Evolutionary conservation across 1,140 invertebrate genomes (phyloP), one percentile per base, ranked within the genome.

Genomic region (Temnothorax nylanderi): DNA sequence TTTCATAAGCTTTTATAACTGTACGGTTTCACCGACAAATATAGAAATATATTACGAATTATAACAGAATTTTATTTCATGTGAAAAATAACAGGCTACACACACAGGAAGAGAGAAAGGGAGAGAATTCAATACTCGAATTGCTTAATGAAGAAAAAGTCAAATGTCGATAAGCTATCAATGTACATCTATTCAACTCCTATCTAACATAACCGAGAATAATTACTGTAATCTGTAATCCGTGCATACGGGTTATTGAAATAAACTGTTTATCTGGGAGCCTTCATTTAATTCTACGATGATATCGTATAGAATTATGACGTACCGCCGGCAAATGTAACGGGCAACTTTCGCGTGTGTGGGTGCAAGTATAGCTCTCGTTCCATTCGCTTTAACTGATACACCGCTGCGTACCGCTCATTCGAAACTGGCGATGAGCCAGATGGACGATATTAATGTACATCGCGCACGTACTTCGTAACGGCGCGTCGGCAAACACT

Each of bases 361-460:
- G 18, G 10, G 21, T 18, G 69, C 54, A 18, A 65, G 44, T 18
- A 16, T 13, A 13, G 44, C 32, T 47, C 69, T 60, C 69, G 41
- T 54, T 84, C 69, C 44, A 75, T 84, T 84, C 80, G 41, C 80
- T 84, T 84, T 84, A 84, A 84, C 80, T 84, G 80, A 84, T 84
- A 84, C 56, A 82, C 67, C 51, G 44, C 44, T 21, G 58, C 58
- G 7, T 1, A 26, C 65, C 80, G 80, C 69, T 74, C 62, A 84
- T 84, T 84, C 80, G 54, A 60, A 47, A 7, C 69, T 84, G 80
- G 80, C 80, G 80, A 84, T 74, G 69, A 84, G 80, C 80, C 80
- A 84, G 80, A 84, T 75, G 80, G 69, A 75, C 69, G 80, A 84
- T 84, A 84, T 84, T 84, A 84, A 84, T 84, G 80, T 75, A 75